phyloP scores from a whole-genome alignment of 2,888 invertebrate genomes.

The Ormyrus rosae region DNA sequence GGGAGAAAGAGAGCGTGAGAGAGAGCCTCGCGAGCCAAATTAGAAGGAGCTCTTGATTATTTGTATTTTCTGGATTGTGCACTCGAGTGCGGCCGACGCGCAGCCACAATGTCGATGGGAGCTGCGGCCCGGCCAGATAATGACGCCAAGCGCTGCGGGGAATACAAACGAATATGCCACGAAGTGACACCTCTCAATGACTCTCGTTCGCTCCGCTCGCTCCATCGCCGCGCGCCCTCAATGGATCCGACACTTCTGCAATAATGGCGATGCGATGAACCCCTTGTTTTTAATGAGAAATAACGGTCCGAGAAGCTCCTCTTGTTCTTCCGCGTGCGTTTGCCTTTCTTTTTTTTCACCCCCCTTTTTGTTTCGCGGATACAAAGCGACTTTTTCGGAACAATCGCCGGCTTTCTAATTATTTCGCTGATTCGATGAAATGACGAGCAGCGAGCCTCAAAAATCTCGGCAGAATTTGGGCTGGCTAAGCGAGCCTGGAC shows the following conservation, averaged over 20 bases:
- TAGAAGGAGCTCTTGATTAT: constrained; percentile 64
- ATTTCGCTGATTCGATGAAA: too few species aligned
- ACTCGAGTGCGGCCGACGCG: constrained; percentile 64
- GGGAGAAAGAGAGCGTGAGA: constrained; percentile 37
- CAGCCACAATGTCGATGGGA: constrained; percentile 59
- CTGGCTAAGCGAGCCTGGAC: too few species aligned
- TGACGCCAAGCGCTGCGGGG: constrained; percentile 59
- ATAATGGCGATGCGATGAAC: constrained; percentile 73
- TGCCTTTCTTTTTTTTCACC: background rate
- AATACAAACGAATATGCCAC: constrained; percentile 73
- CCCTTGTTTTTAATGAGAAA: constrained; percentile 76
- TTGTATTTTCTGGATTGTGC: constrained; percentile 69
- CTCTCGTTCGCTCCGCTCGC: constrained; percentile 58
- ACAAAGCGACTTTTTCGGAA: constrained; percentile 25
- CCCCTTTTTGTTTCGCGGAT: background rate
- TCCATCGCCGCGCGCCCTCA: constrained; percentile 26
- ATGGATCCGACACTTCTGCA: constrained; percentile 67
- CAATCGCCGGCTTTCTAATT: background rate
- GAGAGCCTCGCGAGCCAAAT: constrained; percentile 34
- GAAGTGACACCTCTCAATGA: constrained; percentile 76
- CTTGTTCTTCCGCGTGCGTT: background rate
- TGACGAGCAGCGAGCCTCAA: background rate
- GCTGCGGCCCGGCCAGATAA: constrained; percentile 56
- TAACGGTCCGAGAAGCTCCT: constrained; percentile 62
- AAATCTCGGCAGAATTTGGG: background rate